Evolutionary conservation across 2,113 vertebrate species (phyloP), one percentile per base, ranked within the genome.

Genomic region (Paralichthys olivaceus): DNA sequence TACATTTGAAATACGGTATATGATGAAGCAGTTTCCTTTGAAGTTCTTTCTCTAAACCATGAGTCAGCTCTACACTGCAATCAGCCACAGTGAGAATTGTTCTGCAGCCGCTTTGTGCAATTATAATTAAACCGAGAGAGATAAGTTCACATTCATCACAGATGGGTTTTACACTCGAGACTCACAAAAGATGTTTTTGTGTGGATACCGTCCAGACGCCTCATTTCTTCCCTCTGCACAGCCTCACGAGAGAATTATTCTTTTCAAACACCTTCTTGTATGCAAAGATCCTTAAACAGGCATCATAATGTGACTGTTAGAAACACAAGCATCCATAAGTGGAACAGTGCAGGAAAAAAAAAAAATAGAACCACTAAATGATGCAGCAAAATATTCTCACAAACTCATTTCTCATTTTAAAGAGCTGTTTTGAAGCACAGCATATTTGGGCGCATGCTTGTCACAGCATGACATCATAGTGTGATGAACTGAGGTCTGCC

Each of bases 391-490:
- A 53, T 11, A 20, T n/a, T 22, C 20, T 22, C 49, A 53, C 49
- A 8, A 5, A 22, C 19, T 49, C 45, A 7, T 49, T 49, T 49
- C 19, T 49, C 19, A n/a, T 53, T 60, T 60, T 4, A 60, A 60
- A 8, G 8, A 6, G 7, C 20, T 40, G 3, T 29, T 5, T 20
- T 59, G 55, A 13, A 23, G 4, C 8, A 28, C 55, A 28, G 55
- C 6, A 13, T 58, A 49, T 0, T 54, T 23, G 28, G 62, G 43
- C 58, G 14, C 14, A 37, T 57, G 62, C 34, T 74, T 72, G 77
- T 84, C 61, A 73, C 83, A 54, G 58, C 57, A 84, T 86, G 87
- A 87, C 81, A 84, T 84, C 85, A 87, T 81, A 51, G 64, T 82
- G 19, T n/a, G 49, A 5, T 19, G 15, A 47, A 57, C 55, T 51